A percentile compares a stretch with the other conserved stretches of the same genome.
Conservation (phyloP, 2,113 vertebrate species). For the Corythoichthys intestinalis region DNA sequence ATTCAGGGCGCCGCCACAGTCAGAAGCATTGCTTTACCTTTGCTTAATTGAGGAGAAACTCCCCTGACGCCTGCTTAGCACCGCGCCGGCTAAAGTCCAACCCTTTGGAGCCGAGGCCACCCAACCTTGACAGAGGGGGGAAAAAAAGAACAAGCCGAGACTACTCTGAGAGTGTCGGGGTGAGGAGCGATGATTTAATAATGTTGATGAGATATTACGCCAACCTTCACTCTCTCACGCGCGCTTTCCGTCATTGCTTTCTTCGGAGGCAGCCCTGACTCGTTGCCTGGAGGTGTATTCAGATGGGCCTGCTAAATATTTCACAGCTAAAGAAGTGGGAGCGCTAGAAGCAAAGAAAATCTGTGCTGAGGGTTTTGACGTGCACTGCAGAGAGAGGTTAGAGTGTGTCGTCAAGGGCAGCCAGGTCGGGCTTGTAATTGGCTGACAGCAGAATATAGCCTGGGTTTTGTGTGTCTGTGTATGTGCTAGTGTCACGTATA, state of each 20-base stretch:
- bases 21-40: constrained; percentile 71
- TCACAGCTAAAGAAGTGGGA: constrained; percentile 47
- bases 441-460: constrained; percentile 48
- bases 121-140: constrained; percentile 61
- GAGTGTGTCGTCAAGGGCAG: constrained; percentile 62
- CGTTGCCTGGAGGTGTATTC: constrained; percentile 57
- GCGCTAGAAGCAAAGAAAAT: constrained; percentile 26
- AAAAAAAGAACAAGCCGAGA: constrained; percentile 50
- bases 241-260: constrained; percentile 15
- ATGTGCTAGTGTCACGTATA: constrained; percentile 22
- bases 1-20: constrained; percentile 58
- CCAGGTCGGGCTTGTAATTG: constrained; percentile 64
- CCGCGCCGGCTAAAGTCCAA: constrained; percentile 40
- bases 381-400: constrained; percentile 51
- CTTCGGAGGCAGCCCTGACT: constrained; percentile 46
- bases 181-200: constrained; percentile 66
- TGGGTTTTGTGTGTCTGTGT: constrained; percentile 14
- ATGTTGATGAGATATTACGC: constrained; percentile 62
- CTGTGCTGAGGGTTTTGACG: constrained; percentile 61
- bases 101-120: constrained; percentile 48
- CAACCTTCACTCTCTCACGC: constrained; percentile 32
- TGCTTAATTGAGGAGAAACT: constrained; percentile 78
- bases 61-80: constrained; percentile 68
- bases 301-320: constrained; percentile 73
- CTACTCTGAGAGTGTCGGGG: constrained; percentile 53